Conservation (phyloP, 2,797 vertebrate species). For the Cyclura pinguis region DNA sequence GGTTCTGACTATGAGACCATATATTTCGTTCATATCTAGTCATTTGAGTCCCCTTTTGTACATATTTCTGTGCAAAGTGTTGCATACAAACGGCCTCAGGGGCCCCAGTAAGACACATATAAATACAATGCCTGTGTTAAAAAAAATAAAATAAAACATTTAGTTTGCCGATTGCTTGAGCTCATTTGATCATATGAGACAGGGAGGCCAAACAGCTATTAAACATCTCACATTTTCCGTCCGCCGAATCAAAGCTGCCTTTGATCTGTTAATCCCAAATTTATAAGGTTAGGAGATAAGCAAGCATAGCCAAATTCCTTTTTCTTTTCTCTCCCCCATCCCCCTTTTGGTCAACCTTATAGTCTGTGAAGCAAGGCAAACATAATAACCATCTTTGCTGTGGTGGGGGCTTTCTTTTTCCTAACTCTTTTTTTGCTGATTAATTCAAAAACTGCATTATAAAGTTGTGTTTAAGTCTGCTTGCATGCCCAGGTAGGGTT, state of each 20-base stretch:
- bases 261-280: slow-evolving; percentile 98
- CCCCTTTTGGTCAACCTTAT: slow-evolving; percentile 87
- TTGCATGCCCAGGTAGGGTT: slow-evolving; percentile 69
- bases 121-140: slow-evolving; percentile 72
- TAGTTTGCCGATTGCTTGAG: slow-evolving; percentile 79
- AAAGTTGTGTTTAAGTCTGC: slow-evolving; percentile 48
- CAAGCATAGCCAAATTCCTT: slow-evolving; percentile 92
- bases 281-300: slow-evolving; percentile 98
- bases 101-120: slow-evolving; percentile 54
- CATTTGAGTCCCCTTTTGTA: slow-evolving; percentile 75
- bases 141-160: slow-evolving; percentile 33
- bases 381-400: slow-evolving; percentile 86
- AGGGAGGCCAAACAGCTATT: slow-evolving; percentile 81
- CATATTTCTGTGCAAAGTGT: slow-evolving; percentile 63
- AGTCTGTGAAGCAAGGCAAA: slow-evolving; percentile 86
- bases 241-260: slow-evolving; percentile 93
- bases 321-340: slow-evolving; percentile 39
- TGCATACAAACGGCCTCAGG: slow-evolving; percentile 40
- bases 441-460: slow-evolving; percentile 70
- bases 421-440: slow-evolving; percentile 58
- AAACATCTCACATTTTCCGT: slow-evolving; percentile 90
- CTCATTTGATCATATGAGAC: slow-evolving; percentile 80
- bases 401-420: no score
- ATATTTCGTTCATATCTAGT: slow-evolving; percentile 58
- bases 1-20: background rate